Evolutionary conservation across 2,113 vertebrate genomes (phyloP), one percentile per base, ranked within the genome.

Genomic region (Fulica atra): DNA sequence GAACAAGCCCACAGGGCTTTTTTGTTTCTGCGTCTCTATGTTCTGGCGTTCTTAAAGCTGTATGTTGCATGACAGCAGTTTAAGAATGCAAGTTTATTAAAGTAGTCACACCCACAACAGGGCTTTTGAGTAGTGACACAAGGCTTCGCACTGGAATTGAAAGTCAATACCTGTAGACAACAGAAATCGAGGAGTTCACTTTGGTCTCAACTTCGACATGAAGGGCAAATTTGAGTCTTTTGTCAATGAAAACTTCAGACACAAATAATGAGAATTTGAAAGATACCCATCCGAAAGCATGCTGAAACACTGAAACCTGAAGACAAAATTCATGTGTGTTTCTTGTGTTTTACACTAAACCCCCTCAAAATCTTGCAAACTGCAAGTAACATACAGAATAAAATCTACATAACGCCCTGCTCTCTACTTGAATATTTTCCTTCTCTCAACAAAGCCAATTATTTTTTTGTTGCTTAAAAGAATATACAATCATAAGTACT

Each of bases 1-100:
- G 95, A 84, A 91, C 91, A 85, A 92, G 92, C 95, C 96, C 79
- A 16, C 19, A 1, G 95, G 96, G 95, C 76, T 93, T 94, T 93
- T 92, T 28, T 89, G 83, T 93, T 96, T 96, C 73, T 89, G 70
- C 8, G 9, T 70, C 79, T 88, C 89, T 80, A 17, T 20, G 48
- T 88, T 83, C 65, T 73, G 59, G 80, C 72, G 60, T 23, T 89
- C 86, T 96, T 88, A 92, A 95, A 96, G 93, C 82, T 59, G 7
- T 6, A n/a, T 3, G 21, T 33, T 91, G 74, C 88, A 73, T 26
- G 57, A 85, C 78, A 92, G 96, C 84, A 77, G 46, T 60, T 96
- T 57, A 90, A 95, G 92, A 96, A 95, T 6, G 35, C 87, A 54
- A 78, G 40, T 94, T 94, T 73, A 95, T 86, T 94, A 86, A 97